These are phyloP conservation scores for Ploceus nigricollis DNA, from an alignment of 2,113 vertebrate genomes.

Conservation along the genomic window DNA sequence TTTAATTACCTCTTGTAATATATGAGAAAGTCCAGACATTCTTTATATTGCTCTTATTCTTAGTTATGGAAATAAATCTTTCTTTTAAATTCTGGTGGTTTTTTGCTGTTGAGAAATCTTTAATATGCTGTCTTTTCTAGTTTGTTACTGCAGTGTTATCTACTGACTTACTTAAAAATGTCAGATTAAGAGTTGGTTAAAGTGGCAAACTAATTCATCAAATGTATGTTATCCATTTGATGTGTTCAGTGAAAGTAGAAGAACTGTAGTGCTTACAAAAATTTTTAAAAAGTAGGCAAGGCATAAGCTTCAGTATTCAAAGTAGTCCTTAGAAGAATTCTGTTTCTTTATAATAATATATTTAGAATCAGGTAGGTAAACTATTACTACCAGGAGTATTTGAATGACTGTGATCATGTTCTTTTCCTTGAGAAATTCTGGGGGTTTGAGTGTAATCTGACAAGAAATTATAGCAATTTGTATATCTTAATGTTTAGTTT, in stretches of 20 bases:
- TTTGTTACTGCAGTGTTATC: neutral
- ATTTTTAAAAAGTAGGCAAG: neutral
- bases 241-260: accelerated
- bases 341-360: neutral
- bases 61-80: neutral
- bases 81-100: neutral
- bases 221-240: neutral
- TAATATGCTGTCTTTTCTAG: neutral
- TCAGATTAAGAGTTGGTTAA: neutral
- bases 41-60: neutral
- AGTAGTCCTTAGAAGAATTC: neutral
- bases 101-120: neutral
- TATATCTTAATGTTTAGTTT: neutral
- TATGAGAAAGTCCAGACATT: neutral
- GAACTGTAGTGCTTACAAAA: neutral
- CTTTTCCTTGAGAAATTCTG: neutral
- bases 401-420: neutral
- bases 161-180: neutral
- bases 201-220: neutral
- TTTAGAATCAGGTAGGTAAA: neutral
- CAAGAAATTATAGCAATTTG: neutral
- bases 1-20: neutral
- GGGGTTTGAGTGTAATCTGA: neutral
- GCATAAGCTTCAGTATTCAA: neutral
- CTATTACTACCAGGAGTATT: neutral